Base-by-base conservation (phyloP, 2,113 vertebrate species). In the Corythoichthys intestinalis region DNA sequence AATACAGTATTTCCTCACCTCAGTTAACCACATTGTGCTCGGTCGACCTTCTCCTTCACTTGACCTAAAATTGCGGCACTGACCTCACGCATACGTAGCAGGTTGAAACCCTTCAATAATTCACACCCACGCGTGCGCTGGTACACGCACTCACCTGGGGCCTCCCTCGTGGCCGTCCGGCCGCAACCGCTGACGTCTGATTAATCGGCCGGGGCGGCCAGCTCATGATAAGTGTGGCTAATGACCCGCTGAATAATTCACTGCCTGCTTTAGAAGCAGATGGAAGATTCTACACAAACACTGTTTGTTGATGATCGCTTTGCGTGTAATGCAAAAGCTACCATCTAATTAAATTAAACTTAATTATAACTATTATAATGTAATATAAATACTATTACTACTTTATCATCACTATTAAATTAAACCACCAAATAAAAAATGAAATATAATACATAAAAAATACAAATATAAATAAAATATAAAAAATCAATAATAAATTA, bases 221-320 rank as follows among this genome's bases (percentile, higher is more conserved):
- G 84, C 86, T 90, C 87, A 84, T 83, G 88, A 86, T 88, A 90
- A 90, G 81, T 90, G 88, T 89, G 87, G 82, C 87, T 90, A 90
- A 90, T 89, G 88, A 90, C 85, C 88, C 89, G 83, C 85, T 90
- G 87, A 90, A 90, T 90, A 86, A 90, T 90, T 90, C 82, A 90
- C 83, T 38, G 80, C 70, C 65, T 79, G 79, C 79, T 85, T 75
- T 78, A 71, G 8, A 46, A 85, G 69, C 85, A 86, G 82, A 89
- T 86, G 85, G 83, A 85, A 81, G 84, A 80, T 79, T 80, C 72
- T 74, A 83, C 71, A 52, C 66, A 69, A 76, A 73, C 39, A 60
- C 64, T 28, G 20, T 28, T 28, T 28, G 20, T 28, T 28, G 20
- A 28, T 28, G 20, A 28, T 28, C 20, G 20, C 20, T 28, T 28